Conservation (phyloP, 2,797 vertebrate species). For the Leucoraja ocellata region DNA sequence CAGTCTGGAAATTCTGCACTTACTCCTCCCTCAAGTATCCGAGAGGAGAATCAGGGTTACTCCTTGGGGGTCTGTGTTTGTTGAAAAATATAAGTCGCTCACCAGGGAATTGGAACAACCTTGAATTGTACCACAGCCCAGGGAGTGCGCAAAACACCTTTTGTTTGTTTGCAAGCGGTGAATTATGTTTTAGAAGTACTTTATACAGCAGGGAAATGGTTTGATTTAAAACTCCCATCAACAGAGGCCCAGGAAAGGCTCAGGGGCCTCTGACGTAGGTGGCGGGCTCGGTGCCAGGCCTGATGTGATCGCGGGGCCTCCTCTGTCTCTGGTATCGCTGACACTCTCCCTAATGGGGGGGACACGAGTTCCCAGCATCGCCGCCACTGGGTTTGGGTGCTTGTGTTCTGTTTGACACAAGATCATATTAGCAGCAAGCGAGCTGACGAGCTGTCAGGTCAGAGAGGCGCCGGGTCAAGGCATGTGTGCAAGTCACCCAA, state of each 20-base stretch:
- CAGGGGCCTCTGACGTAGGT: not conserved
- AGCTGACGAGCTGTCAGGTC: conserved; percentile 33
- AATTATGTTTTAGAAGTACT: not conserved
- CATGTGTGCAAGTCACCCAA: conserved; percentile 30
- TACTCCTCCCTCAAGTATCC: too few relatives aligned
- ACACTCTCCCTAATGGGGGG: not conserved
- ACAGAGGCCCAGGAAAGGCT: not conserved
- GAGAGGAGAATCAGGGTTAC: not conserved
- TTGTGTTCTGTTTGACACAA: conserved; percentile 21
- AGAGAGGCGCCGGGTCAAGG: conserved; percentile 1
- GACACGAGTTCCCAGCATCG: conserved; percentile 7
- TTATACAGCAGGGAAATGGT: not conserved
- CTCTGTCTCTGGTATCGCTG: conserved; percentile 9
- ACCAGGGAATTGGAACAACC: not conserved
- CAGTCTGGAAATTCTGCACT: not conserved
- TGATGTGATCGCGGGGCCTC: not conserved
- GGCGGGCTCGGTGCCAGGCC: not conserved
- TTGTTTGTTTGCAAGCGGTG: conserved; percentile 4
- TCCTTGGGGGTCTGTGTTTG: not conserved
- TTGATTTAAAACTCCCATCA: conserved; percentile 18
- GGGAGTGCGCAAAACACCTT: not conserved
- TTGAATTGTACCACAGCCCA: not conserved
- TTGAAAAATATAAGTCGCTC: not conserved
- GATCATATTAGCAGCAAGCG: conserved; percentile 26
- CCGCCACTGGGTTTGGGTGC: conserved; percentile 6